A percentile compares a stretch with the other conserved stretches of the same genome.
These are phyloP conservation scores for Corythornis cristatus DNA, from an alignment of 2,113 vertebrate genomes.

Conservation along the genomic window DNA sequence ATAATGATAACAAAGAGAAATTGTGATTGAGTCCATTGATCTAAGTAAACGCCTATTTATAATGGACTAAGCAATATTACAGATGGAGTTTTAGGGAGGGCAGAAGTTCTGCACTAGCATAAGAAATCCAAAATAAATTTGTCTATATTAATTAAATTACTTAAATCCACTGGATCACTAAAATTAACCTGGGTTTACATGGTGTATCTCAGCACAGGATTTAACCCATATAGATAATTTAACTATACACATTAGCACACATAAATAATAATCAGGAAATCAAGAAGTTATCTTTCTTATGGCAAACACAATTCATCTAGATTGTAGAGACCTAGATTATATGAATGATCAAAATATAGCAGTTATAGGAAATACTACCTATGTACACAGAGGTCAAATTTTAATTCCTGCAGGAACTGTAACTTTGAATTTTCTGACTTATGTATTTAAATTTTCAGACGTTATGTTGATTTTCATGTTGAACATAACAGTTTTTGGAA, in stretches of 20 bases:
- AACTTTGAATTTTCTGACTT: slow-evolving; percentile 12
- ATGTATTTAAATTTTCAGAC: slow-evolving; percentile 46
- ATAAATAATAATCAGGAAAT: slow-evolving; percentile 15
- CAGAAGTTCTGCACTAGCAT: not conserved
- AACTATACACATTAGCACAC: not conserved
- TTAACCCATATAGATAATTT: not conserved
- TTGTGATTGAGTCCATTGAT: not conserved
- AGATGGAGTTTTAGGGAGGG: not conserved
- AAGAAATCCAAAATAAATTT: not conserved
- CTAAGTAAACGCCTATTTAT: not conserved
- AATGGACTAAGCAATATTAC: not conserved
- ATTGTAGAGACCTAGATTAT: not conserved
- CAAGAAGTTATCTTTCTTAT: not conserved
- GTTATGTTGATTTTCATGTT: slow-evolving; percentile 34
- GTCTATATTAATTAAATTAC: not conserved
- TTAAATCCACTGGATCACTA: not conserved
- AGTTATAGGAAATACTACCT: slow-evolving; percentile 29
- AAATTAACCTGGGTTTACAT: not conserved
- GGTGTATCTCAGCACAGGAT: not conserved
- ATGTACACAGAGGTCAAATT: slow-evolving; percentile 18
- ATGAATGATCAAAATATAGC: slow-evolving; percentile 25
- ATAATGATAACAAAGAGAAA: not conserved
- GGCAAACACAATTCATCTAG: not conserved
- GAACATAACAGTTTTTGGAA: slow-evolving; percentile 29
- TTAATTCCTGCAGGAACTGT: slow-evolving; percentile 1